Percentiles rank a stretch among this genome's conserved stretches.
Evolutionary conservation across 2,113 vertebrate genomes (phyloP).

Genomic region (Anhinga anhinga): DNA sequence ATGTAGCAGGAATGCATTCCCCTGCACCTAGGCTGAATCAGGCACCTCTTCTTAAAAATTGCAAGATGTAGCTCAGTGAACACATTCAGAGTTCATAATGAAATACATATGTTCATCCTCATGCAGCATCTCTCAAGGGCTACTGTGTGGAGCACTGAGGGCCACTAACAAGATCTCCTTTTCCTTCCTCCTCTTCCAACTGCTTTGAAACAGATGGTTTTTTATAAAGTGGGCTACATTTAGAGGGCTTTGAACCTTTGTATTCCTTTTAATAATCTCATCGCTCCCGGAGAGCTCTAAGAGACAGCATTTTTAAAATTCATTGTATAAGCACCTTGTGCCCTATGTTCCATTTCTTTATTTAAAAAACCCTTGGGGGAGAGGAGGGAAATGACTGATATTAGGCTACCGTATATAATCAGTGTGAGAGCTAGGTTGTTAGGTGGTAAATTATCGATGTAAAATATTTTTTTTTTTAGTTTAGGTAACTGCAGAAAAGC

Average conservation of each 20-base stretch:
- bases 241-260: background rate
- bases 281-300: background rate
- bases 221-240: background rate
- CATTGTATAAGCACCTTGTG: background rate
- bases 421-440: background rate
- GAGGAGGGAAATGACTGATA: background rate
- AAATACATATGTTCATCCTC: conserved; percentile 21
- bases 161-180: background rate
- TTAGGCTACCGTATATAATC: background rate
- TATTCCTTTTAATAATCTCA: background rate
- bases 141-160: background rate
- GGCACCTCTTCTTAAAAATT: background rate
- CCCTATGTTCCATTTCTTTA: background rate
- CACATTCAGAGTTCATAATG: background rate
- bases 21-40: background rate
- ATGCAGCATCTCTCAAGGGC: background rate
- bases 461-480: background rate
- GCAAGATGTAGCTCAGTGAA: background rate
- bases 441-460: background rate
- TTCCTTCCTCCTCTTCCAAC: background rate
- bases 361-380: background rate
- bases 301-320: background rate
- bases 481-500: background rate
- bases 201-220: background rate
- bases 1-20: background rate